These are phyloP conservation scores for Pipistrellus pipistrellus DNA, from an alignment of 2,797 vertebrate species.

Conservation along the genomic window DNA sequence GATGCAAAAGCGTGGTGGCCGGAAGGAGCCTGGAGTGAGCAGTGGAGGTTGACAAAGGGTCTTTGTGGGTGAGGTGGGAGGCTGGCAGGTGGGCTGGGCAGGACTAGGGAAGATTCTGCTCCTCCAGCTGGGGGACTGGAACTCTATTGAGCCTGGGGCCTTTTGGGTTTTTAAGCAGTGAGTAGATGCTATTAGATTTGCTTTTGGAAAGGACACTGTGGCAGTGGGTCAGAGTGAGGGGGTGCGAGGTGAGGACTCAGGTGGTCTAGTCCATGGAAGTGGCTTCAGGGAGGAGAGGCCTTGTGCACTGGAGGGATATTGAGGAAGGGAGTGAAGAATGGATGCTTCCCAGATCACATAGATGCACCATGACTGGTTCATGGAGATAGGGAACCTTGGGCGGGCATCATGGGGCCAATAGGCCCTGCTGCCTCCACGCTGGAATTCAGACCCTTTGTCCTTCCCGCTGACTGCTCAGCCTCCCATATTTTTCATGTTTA, in stretches of 20 bases:
- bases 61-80: rapidly evolving
- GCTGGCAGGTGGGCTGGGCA: rapidly evolving
- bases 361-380: not conserved
- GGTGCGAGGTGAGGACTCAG: not conserved
- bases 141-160: not conserved
- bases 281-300: not conserved
- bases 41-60: rapidly evolving
- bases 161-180: not conserved
- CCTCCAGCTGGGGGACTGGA: not conserved
- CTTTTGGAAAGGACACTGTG: not conserved
- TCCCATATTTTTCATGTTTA: not conserved
- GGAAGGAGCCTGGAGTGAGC: rapidly evolving
- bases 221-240: not conserved
- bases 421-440: not conserved
- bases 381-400: not conserved
- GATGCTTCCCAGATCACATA: not conserved
- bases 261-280: not conserved
- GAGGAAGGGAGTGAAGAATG: not conserved
- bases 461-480: not conserved
- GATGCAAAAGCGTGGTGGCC: not conserved
- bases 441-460: not conserved
- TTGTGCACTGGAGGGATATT: not conserved
- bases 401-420: not conserved
- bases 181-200: not conserved
- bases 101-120: too few relatives aligned